Base-by-base conservation (phyloP, 1,140 invertebrate species). In the Galendromus occidentalis region DNA sequence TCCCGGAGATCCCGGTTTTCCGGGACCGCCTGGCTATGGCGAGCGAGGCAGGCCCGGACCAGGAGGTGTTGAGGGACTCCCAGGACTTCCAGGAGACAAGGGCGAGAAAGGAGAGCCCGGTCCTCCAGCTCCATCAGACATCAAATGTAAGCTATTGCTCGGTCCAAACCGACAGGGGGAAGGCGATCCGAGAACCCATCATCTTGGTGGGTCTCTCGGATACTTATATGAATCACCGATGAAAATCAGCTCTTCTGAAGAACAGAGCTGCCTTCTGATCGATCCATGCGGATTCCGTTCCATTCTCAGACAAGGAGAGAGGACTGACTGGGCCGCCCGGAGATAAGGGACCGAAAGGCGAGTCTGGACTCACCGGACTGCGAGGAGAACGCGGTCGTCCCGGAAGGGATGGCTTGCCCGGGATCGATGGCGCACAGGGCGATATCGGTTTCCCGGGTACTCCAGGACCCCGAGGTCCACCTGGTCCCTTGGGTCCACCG, bases 41-140 rank as follows among this genome's bases (percentile, higher is more conserved):
- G 51, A 59, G 1, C 12, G 51, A 14, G 51, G 51, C 1, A 1
- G 14, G 20, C 51, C 51, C 25, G 51, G 51, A 25, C 14, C 22
- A 4, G 12, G n/a, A 6, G 69, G 69, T 2, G 64, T 44, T 28
- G 55, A 68, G 39, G 68, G 68, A 12, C 20, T 64, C 25, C 64
- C 59, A 59, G 68, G 68, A n/a, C 64, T 20, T 42, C 63, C 67
- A 65, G 68, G 68, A n/a, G 64, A 44, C 5, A 55, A 33, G 47
- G 69, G 69, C 25, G 5, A 39, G 2, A 42, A 22, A n/a, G 69
- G 69, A 25, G 68, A 70, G 28, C 18, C 45, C 33, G 69, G 69
- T 29, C 66, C 67, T 39, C 25, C 68, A 30, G 59, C 65, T 14
- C 66, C 51, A 1, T 25, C 25, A 4, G 51, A 25, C 51, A 59